These are phyloP conservation scores for Pectinophora gossypiella DNA, from an alignment of 1,140 invertebrate species.

Conservation along the genomic window DNA sequence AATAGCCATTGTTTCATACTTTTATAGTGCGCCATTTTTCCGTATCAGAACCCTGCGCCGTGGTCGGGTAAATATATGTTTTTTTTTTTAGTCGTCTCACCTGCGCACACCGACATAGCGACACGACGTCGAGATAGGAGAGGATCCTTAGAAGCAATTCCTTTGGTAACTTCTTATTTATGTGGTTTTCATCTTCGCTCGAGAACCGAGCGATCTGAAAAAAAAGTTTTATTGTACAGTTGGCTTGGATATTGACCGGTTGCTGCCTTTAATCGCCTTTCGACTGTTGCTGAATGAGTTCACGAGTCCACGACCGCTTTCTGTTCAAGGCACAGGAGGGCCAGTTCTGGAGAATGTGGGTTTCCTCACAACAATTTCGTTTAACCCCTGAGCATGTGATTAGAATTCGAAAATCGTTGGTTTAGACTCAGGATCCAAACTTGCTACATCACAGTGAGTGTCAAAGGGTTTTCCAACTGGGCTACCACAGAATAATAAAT, in stretches of 20 bases:
- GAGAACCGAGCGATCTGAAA: constrained; percentile 67
- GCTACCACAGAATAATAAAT: too few relatives aligned
- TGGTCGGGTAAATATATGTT: too few relatives aligned
- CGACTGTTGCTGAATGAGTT: background rate
- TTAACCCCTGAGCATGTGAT: background rate
- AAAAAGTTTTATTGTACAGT: constrained; percentile 1
- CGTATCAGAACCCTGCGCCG: too few relatives aligned
- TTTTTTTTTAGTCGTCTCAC: too few relatives aligned
- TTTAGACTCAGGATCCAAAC: too few relatives aligned
- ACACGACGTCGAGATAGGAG: constrained; percentile 98
- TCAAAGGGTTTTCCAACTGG: too few relatives aligned
- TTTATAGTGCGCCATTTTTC: too few relatives aligned
- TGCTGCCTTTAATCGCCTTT: too few relatives aligned
- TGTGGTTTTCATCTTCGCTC: constrained; percentile 88
- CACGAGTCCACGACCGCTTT: background rate
- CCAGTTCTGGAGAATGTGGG: background rate
- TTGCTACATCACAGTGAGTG: too few relatives aligned
- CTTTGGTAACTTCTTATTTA: constrained; percentile 97
- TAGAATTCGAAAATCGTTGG: background rate
- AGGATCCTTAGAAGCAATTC: constrained; percentile 96
- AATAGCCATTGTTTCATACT: too few relatives aligned
- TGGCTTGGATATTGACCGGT: too few relatives aligned
- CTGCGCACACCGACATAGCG: constrained; percentile 98
- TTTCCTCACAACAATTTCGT: background rate
- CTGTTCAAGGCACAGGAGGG: background rate